phyloP scores from a whole-genome alignment of 2,113 vertebrate genomes.

The Danionella cerebrum region DNA sequence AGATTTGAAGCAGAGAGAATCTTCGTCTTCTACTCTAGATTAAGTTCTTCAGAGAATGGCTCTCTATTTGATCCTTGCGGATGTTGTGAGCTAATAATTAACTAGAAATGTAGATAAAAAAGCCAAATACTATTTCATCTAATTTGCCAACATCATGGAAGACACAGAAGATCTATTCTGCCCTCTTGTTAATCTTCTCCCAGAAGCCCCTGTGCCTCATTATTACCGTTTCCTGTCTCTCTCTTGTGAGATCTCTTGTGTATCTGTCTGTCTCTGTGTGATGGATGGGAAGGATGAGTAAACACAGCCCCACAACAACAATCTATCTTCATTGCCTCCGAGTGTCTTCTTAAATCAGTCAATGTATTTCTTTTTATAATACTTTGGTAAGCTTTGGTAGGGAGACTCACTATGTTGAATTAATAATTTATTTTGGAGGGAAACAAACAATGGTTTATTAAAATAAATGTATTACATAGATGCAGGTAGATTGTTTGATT shows the following conservation, averaged over 20 bases:
- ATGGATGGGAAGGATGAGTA: not conserved
- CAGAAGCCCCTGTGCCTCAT: not conserved
- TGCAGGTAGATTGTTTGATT: no score
- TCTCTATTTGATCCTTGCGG: not conserved
- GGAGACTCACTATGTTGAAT: not conserved
- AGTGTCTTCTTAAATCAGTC: not conserved
- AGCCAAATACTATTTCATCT: not conserved
- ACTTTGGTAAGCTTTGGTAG: no score
- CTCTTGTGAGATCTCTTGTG: not conserved
- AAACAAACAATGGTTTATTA: no score
- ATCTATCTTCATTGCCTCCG: not conserved
- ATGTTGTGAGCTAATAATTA: not conserved
- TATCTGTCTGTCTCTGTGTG: not conserved
- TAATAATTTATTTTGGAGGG: constrained; percentile 36
- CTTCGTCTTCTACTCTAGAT: not conserved
- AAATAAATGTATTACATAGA: not conserved
- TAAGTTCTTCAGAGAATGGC: not conserved
- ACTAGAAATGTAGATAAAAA: constrained; percentile 22
- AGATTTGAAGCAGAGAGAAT: not conserved
- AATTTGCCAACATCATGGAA: constrained; percentile 9
- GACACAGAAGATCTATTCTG: not conserved
- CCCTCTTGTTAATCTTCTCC: not conserved
- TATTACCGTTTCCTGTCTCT: not conserved
- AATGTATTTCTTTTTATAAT: constrained; percentile 10
- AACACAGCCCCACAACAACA: not conserved